These are phyloP conservation scores for Dastarcus helophoroides DNA, from an alignment of 2,888 invertebrate species.

Conservation along the genomic window DNA sequence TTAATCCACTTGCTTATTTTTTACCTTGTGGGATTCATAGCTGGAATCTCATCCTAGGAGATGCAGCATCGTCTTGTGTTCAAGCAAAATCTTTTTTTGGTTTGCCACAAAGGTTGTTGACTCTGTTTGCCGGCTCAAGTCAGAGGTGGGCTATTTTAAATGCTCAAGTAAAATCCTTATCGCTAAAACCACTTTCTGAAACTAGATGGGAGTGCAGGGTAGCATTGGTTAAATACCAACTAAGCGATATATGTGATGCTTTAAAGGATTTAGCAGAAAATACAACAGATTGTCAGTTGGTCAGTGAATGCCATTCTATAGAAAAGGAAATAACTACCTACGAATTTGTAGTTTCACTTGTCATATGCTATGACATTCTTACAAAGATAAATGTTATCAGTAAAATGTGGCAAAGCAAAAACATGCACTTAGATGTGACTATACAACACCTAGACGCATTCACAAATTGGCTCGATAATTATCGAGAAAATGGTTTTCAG, in stretches of 20 bases:
- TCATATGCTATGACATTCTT: constrained; percentile 10
- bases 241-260: constrained; percentile 9
- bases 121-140: constrained; percentile 11
- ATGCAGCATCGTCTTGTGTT: constrained; percentile 11
- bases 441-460: constrained; percentile 2
- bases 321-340: constrained; percentile 8
- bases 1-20: constrained; percentile 11
- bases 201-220: constrained; percentile 4
- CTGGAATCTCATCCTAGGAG: constrained; percentile 11
- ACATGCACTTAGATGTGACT: not conserved
- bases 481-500: constrained; percentile 2
- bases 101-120: constrained; percentile 11
- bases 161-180: constrained; percentile 10
- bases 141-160: constrained; percentile 13
- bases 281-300: not conserved
- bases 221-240: constrained; percentile 9
- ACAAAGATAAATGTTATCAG: not conserved
- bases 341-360: constrained; percentile 5
- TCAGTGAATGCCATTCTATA: not conserved
- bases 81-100: constrained; percentile 10
- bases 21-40: constrained; percentile 12
- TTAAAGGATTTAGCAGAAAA: constrained; percentile 2
- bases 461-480: constrained; percentile 2
- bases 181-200: no score
- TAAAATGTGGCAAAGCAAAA: constrained; percentile 4